A percentile compares a stretch with the other conserved stretches of the same genome.
Evolutionary conservation across 2,797 vertebrate genomes (phyloP).

Genomic region (Menidia menidia): DNA sequence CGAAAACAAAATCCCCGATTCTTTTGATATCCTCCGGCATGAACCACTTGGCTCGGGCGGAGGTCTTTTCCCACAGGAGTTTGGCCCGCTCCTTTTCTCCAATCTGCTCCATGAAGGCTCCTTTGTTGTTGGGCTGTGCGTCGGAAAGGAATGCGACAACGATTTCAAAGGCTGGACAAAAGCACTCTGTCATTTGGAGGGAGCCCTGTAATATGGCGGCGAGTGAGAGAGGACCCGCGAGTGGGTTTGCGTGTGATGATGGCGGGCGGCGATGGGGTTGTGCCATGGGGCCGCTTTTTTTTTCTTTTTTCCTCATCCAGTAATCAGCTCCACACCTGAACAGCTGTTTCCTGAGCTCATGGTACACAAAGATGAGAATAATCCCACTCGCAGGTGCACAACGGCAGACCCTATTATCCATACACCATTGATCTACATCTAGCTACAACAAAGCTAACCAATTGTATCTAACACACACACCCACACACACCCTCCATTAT

Average conservation of each 20-base stretch:
- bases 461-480: slow-evolving; percentile 9
- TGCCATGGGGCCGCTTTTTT: not conserved
- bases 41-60: slow-evolving; percentile 70
- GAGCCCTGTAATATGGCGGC: slow-evolving; percentile 84
- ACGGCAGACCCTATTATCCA: not conserved
- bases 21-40: slow-evolving; percentile 64
- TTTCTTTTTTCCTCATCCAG: slow-evolving; percentile 48
- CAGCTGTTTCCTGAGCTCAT: slow-evolving; percentile 72
- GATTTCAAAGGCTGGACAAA: slow-evolving; percentile 85
- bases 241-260: not conserved
- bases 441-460: slow-evolving; percentile 8
- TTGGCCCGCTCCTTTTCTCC: slow-evolving; percentile 74
- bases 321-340: slow-evolving; percentile 78
- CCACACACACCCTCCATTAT: not conserved
- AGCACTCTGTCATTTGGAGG: slow-evolving; percentile 86
- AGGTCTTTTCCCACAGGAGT: slow-evolving; percentile 71
- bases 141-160: slow-evolving; percentile 86
- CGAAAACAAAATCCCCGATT: slow-evolving; percentile 47
- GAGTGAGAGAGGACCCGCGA: slow-evolving; percentile 40
- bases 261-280: not conserved
- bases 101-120: slow-evolving; percentile 78
- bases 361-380: slow-evolving; percentile 8
- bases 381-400: slow-evolving; percentile 21
- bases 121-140: slow-evolving; percentile 85
- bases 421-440: not conserved